Percentiles rank a stretch among this genome's conserved stretches.
phyloP scores from a whole-genome alignment of 2,797 vertebrate genomes.

The Crocidura indochinensis region DNA sequence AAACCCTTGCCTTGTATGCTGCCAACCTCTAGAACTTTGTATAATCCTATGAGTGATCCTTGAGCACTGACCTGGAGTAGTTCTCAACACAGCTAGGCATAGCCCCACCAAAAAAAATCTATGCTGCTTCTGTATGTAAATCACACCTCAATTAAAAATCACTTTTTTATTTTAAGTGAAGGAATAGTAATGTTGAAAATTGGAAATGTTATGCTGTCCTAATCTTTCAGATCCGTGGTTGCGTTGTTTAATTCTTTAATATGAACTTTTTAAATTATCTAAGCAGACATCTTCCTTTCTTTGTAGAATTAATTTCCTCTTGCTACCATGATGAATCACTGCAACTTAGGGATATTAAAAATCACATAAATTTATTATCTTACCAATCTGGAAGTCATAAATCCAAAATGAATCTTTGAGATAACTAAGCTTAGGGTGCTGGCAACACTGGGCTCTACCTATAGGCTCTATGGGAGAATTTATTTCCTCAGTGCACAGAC shows the following conservation, averaged over 20 bases:
- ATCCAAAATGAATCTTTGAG: neutral
- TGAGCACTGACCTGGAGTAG: no score
- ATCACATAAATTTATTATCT: neutral
- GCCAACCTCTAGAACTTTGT: no score
- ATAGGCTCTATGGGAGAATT: neutral
- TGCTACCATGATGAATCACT: slow-evolving; percentile 25
- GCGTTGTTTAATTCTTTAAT: neutral
- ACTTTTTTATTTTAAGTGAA: slow-evolving; percentile 33
- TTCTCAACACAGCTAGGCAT: no score
- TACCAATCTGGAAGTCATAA: neutral
- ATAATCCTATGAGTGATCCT: no score
- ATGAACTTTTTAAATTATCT: neutral
- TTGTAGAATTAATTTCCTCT: neutral
- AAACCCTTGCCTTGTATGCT: no score
- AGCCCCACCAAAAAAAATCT: neutral
- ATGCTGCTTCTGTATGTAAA: neutral
- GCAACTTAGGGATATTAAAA: neutral
- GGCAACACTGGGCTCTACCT: neutral
- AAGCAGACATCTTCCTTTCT: neutral
- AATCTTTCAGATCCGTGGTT: neutral
- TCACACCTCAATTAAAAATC: slow-evolving; percentile 12
- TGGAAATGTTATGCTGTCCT: neutral
- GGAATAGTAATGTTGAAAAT: neutral
- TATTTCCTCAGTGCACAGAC: neutral
- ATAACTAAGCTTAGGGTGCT: slow-evolving; percentile 7